Evolutionary conservation across 1,140 invertebrate species (phyloP).

Genomic region (Zaprionus vittiger): DNA sequence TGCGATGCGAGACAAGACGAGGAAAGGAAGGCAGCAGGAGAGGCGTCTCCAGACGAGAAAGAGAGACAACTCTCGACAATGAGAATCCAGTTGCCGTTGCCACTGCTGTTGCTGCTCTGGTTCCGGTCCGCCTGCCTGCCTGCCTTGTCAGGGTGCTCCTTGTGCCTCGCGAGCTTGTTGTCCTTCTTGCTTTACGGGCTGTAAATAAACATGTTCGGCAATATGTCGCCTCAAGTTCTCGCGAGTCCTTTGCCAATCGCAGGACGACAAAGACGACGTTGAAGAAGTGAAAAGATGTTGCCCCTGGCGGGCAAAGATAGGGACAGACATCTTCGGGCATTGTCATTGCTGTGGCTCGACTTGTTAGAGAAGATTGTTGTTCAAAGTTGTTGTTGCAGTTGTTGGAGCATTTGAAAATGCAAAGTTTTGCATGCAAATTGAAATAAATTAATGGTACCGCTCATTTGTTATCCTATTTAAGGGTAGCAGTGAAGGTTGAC

Average conservation of each 20-base stretch:
- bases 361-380: not conserved
- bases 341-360: constrained; percentile 30
- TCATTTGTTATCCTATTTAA: constrained; percentile 31
- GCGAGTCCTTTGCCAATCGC: not conserved
- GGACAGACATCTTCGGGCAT: constrained; percentile 33
- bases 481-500: constrained; percentile 20
- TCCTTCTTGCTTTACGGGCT: constrained; percentile 47
- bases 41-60: not conserved
- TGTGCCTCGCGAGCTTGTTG: constrained; percentile 11
- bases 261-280: not conserved
- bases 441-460: constrained; percentile 58
- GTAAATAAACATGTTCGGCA: constrained; percentile 78
- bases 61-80: constrained; percentile 8
- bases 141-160: constrained; percentile 11
- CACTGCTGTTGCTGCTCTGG: constrained; percentile 16
- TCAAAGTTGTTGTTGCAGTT: constrained; percentile 5
- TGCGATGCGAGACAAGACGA: not conserved
- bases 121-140: constrained; percentile 28
- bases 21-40: not conserved
- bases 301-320: constrained; percentile 23
- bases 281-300: constrained; percentile 29
- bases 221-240: constrained; percentile 60
- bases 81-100: constrained; percentile 16
- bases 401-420: constrained; percentile 49
- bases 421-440: constrained; percentile 62